Percentiles rank a stretch among this genome's conserved stretches.
phyloP scores from a whole-genome alignment of 2,113 vertebrate species.

The Pedetes capensis region DNA sequence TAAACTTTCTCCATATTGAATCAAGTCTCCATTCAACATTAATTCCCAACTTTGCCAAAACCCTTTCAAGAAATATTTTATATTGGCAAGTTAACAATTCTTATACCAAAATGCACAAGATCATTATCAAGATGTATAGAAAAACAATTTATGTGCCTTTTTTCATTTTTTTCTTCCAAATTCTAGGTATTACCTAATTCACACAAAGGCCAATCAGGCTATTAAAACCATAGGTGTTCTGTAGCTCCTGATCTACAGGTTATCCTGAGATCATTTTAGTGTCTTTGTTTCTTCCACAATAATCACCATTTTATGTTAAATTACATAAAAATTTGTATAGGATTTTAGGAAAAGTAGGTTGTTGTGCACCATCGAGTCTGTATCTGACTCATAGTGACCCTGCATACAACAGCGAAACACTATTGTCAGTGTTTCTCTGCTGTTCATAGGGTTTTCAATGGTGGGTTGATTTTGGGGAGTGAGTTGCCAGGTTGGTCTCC shows the following conservation, averaged over 20 bases:
- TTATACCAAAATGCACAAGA: not conserved
- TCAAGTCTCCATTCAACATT: not conserved
- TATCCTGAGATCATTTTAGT: not conserved
- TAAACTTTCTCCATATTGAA: not conserved
- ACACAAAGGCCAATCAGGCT: not conserved
- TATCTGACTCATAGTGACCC: too few species aligned
- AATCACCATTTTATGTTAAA: not conserved
- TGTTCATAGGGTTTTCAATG: too few species aligned
- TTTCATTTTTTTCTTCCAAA: not conserved
- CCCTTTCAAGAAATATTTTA: not conserved
- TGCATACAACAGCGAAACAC: too few species aligned
- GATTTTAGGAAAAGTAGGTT: not conserved
- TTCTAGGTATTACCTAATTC: not conserved
- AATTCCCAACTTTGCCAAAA: not conserved
- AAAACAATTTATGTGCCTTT: not conserved
- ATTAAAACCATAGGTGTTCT: not conserved
- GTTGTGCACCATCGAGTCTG: too few species aligned
- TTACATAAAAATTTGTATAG: not conserved
- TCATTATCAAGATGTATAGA: not conserved
- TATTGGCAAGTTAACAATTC: not conserved
- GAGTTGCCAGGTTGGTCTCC: too few species aligned
- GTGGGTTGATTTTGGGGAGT: too few species aligned
- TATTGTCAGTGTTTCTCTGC: too few species aligned
- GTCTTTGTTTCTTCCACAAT: not conserved
- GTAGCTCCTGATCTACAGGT: not conserved